These are phyloP conservation scores for Meteorus colon DNA, from an alignment of 2,888 invertebrate genomes.

Conservation along the genomic window DNA sequence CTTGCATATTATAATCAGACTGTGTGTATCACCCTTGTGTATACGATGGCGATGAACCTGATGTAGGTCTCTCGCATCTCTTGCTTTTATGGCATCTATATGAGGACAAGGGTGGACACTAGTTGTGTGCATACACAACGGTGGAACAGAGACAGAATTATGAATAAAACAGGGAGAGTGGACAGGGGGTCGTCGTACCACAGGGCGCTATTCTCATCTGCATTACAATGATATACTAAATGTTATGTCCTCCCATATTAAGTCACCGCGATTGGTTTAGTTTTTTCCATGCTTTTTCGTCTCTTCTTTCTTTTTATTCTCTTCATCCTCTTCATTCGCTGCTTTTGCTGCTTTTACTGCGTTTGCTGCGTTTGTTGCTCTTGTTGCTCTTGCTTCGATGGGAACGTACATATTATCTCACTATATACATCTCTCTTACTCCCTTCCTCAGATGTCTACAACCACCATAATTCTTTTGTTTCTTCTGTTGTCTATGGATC, in stretches of 20 bases:
- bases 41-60: conserved; percentile 39
- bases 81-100: conserved; percentile 18
- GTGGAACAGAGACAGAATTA: conserved; percentile 28
- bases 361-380: conserved; percentile 50
- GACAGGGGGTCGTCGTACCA: conserved; percentile 69
- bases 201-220: conserved; percentile 66
- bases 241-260: conserved; percentile 71
- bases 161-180: conserved; percentile 47
- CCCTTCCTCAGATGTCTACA: conserved; percentile 2
- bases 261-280: conserved; percentile 59
- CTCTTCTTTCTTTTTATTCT: background rate
- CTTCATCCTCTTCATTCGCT: conserved; percentile 40
- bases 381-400: conserved; percentile 60
- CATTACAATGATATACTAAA: conserved; percentile 69
- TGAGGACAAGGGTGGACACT: conserved; percentile 37
- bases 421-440: conserved; percentile 23
- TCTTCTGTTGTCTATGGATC: background rate
- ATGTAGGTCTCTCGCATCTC: conserved; percentile 39
- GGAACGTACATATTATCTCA: conserved; percentile 69
- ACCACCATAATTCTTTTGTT: background rate
- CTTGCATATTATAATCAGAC: conserved; percentile 45
- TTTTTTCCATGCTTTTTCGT: conserved; percentile 36
- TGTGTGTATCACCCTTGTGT: conserved; percentile 46
- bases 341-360: conserved; percentile 49
- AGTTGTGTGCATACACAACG: conserved; percentile 30